These are phyloP conservation scores for Phymanthus crucifer DNA, from an alignment of 92 coral and sea anemone species.

Conservation along the genomic window DNA sequence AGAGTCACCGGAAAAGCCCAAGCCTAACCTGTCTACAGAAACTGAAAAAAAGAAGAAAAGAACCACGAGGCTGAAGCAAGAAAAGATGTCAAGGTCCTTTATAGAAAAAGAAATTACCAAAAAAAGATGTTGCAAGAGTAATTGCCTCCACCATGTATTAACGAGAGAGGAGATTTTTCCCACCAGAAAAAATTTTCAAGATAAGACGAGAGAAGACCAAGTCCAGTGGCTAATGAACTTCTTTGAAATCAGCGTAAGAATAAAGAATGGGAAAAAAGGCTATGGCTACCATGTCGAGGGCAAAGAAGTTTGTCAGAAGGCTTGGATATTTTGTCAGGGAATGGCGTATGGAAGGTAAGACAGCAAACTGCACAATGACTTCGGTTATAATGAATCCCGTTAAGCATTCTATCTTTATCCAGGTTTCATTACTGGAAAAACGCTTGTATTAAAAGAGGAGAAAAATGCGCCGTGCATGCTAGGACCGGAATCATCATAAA, in stretches of 20 bases:
- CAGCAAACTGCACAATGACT: neutral
- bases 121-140: slow-evolving; percentile 6
- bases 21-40: neutral
- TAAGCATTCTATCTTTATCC: no score
- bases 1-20: neutral
- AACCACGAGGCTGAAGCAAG: neutral
- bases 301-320: slow-evolving; percentile 17
- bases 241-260: neutral
- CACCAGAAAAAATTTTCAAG: slow-evolving; percentile 5
- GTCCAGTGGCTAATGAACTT: slow-evolving; percentile 19
- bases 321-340: neutral
- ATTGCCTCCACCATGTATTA: neutral
- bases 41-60: neutral
- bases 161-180: neutral
- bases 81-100: neutral
- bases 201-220: neutral
- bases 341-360: slow-evolving; percentile 22
- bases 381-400: neutral
- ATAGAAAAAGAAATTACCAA: neutral
- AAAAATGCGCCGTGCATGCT: neutral
- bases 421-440: slow-evolving; percentile 3
- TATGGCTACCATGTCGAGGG: slow-evolving; percentile 23
- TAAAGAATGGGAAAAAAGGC: neutral
- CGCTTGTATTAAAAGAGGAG: neutral
- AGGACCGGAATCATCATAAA: neutral